These are phyloP conservation scores for Laticauda laticaudata DNA, from an alignment of 2,113 vertebrate genomes.

Conservation along the genomic window DNA sequence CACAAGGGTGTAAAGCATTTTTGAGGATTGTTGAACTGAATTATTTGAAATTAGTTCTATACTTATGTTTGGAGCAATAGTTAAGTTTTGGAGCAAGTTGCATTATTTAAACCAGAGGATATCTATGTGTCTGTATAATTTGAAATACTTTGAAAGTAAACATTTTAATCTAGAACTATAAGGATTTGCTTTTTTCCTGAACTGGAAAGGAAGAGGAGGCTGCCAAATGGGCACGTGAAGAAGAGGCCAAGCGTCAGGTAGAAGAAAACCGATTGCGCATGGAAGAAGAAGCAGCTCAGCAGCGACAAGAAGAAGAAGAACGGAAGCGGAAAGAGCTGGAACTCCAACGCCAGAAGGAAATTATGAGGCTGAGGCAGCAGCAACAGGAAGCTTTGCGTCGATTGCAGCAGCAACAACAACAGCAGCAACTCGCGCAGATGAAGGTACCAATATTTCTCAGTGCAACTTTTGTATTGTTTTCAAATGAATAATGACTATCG, in stretches of 20 bases:
- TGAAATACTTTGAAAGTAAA: not conserved
- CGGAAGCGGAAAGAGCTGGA: constrained; percentile 79
- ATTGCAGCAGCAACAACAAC: constrained; percentile 91
- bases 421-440: constrained; percentile 97
- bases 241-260: constrained; percentile 80
- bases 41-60: not conserved
- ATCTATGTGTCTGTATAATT: not conserved
- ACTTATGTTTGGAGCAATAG: not conserved
- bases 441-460: constrained; percentile 74
- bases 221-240: constrained; percentile 75
- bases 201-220: constrained; percentile 84
- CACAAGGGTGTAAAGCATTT: not conserved
- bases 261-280: constrained; percentile 83
- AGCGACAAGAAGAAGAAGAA: constrained; percentile 84
- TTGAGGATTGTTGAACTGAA: not conserved
- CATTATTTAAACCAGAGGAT: not conserved
- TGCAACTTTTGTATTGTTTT: not conserved
- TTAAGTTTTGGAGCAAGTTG: not conserved
- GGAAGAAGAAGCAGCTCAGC: constrained; percentile 86
- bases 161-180: not conserved
- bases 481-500: not conserved
- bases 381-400: constrained; percentile 89
- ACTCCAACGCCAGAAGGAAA: constrained; percentile 80
- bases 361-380: constrained; percentile 80
- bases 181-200: constrained; percentile 47